phyloP scores from a whole-genome alignment of 2,797 vertebrate genomes.

The Channa striata region DNA sequence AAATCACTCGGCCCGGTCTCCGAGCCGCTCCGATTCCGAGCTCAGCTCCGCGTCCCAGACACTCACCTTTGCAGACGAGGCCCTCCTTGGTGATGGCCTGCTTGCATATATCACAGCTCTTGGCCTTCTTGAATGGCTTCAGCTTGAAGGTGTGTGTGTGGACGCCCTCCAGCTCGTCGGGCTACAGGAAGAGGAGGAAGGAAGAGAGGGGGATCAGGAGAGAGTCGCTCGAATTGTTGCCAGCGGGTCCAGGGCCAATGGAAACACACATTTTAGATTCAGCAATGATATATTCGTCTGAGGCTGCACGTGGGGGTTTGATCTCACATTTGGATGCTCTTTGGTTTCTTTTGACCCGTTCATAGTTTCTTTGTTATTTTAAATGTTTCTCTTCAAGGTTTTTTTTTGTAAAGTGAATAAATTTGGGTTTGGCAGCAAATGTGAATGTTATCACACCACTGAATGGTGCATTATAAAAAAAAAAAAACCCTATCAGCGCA shows the following conservation, averaged over 20 bases:
- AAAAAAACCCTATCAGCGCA: too few species aligned
- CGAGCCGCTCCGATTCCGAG: conserved; percentile 2
- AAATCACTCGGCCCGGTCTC: conserved; percentile 1
- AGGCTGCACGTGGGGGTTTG: conserved; percentile 3
- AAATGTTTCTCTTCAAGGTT: conserved; percentile 6
- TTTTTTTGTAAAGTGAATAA: too few species aligned
- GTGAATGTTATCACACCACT: too few species aligned
- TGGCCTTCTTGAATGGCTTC: conserved; percentile 96
- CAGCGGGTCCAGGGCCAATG: conserved; percentile 31
- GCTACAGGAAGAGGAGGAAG: conserved; percentile 77
- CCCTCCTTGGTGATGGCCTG: conserved; percentile 95
- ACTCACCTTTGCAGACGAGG: conserved; percentile 93
- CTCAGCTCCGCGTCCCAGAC: neutral
- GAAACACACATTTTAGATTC: conserved; percentile 47
- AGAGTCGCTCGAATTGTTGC: conserved; percentile 6
- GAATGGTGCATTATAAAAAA: too few species aligned
- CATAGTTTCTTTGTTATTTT: conserved; percentile 4
- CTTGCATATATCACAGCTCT: conserved; percentile 93
- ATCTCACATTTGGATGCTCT: conserved; percentile 14
- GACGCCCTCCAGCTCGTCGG: conserved; percentile 93
- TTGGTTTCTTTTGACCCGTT: neutral
- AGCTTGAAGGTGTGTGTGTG: conserved; percentile 92
- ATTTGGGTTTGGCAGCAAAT: too few species aligned
- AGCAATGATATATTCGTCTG: conserved; percentile 19
- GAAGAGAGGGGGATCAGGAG: conserved; percentile 29